These are phyloP conservation scores for Leptodactylus fallax DNA, from an alignment of 2,797 vertebrate genomes.

Conservation along the genomic window DNA sequence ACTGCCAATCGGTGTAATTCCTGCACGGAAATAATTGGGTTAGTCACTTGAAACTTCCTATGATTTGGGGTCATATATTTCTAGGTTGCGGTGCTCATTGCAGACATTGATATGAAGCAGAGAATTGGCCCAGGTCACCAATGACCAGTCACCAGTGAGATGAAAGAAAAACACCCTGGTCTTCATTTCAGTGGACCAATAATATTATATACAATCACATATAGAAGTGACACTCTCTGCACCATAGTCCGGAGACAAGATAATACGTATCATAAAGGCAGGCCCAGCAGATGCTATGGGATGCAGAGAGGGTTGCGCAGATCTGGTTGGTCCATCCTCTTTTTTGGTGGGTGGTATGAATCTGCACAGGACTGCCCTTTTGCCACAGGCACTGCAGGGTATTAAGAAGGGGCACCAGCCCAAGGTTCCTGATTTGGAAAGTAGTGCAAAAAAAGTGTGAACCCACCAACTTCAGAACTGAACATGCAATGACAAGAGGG, in stretches of 20 bases:
- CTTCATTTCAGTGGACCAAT: not conserved
- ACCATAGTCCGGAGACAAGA: not conserved
- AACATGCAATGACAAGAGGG: not conserved
- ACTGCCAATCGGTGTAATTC: not conserved
- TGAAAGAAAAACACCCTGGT: not conserved
- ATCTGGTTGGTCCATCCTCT: not conserved
- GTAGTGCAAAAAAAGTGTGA: too few relatives aligned
- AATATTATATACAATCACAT: not conserved
- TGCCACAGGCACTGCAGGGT: not conserved
- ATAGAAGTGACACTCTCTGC: not conserved
- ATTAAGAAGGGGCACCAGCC: not conserved
- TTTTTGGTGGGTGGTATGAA: not conserved
- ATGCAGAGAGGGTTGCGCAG: not conserved
- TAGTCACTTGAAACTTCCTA: not conserved
- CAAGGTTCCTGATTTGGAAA: too few relatives aligned
- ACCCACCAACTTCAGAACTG: not conserved
- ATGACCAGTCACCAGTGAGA: not conserved
- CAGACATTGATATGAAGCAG: not conserved
- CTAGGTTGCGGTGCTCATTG: not conserved
- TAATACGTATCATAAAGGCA: not conserved
- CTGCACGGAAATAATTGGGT: too few relatives aligned
- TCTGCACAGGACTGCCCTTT: not conserved
- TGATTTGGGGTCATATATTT: not conserved
- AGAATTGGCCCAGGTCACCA: not conserved
- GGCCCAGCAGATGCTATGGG: not conserved